A percentile compares a stretch with the other conserved stretches of the same genome.
Evolutionary conservation across 2,888 invertebrate species (phyloP).

Genomic region (Diloba caeruleocephala): DNA sequence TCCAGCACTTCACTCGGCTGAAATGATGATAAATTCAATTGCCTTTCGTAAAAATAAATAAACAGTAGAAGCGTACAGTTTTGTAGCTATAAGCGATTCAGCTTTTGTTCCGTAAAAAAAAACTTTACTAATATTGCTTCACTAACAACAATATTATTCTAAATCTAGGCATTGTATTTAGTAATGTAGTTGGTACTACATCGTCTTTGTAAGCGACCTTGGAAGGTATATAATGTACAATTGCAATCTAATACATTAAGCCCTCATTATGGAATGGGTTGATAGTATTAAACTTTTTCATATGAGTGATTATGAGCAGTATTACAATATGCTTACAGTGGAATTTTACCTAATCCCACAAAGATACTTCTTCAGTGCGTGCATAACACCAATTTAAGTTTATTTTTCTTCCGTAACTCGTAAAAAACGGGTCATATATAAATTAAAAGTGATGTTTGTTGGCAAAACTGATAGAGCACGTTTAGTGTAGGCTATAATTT

Average conservation of each 20-base stretch:
- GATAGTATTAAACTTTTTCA: conserved; percentile 3
- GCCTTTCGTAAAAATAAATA: too few species aligned
- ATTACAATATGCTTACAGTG: rapidly evolving
- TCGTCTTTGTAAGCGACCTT: too few species aligned
- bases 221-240: too few species aligned
- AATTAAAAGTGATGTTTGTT: conserved; percentile 29
- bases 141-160: too few species aligned
- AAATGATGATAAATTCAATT: too few species aligned
- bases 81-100: too few species aligned
- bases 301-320: conserved; percentile 1
- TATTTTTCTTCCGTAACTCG: conserved; percentile 28
- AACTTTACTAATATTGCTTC: too few species aligned
- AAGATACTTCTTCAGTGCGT: conserved; percentile 10
- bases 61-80: too few species aligned
- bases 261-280: neutral
- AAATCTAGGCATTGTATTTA: too few species aligned
- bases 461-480: conserved; percentile 18
- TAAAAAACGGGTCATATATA: conserved; percentile 39
- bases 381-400: conserved; percentile 26
- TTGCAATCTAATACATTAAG: conserved; percentile 1
- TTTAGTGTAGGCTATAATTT: conserved; percentile 12
- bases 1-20: too few species aligned
- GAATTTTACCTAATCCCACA: conserved; percentile 2
- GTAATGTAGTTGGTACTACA: too few species aligned
- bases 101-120: too few species aligned